These are phyloP conservation scores for Trigoniulus corallinus DNA, from an alignment of 1,140 invertebrate species.

Conservation along the genomic window DNA sequence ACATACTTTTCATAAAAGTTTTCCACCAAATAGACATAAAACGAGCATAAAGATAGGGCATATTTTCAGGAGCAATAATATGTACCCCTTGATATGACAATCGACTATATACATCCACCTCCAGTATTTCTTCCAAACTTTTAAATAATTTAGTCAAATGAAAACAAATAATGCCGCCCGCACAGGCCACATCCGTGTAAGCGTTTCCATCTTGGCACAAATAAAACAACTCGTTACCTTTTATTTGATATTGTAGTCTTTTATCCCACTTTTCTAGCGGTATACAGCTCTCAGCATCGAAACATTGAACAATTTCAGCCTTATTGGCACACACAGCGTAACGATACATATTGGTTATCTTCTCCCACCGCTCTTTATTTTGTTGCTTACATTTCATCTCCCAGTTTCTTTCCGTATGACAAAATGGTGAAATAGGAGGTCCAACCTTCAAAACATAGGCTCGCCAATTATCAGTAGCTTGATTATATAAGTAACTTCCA, in stretches of 20 bases:
- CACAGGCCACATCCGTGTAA: background rate
- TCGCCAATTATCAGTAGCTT: background rate
- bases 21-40: background rate
- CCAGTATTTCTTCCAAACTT: background rate
- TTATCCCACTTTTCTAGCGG: background rate
- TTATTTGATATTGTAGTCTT: background rate
- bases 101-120: background rate
- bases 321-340: background rate
- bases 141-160: background rate
- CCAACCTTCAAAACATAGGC: background rate
- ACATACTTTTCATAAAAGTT: background rate
- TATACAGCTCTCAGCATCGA: background rate
- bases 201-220: background rate
- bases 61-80: background rate
- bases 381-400: background rate
- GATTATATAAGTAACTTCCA: background rate
- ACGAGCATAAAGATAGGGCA: background rate
- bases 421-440: background rate
- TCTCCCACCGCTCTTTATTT: background rate
- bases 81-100: background rate
- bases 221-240: background rate
- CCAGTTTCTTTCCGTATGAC: background rate
- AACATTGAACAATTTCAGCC: background rate
- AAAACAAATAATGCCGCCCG: background rate
- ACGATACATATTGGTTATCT: background rate